Percentiles rank a stretch among this genome's conserved stretches.
phyloP scores from a whole-genome alignment of 2,797 vertebrate species.

The Diplodus sargus region DNA sequence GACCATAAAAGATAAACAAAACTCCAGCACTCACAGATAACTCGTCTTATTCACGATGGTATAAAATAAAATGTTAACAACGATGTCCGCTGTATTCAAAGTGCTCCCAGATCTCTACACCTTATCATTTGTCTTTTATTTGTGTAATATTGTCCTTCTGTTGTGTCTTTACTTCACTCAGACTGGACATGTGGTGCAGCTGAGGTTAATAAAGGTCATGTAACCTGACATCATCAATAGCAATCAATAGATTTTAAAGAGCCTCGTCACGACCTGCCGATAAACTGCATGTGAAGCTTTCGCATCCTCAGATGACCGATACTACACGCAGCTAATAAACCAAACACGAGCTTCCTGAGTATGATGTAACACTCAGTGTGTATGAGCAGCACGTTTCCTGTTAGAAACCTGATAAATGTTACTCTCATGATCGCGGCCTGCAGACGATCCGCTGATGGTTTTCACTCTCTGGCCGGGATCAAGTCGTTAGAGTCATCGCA shows the following conservation, averaged over 20 bases:
- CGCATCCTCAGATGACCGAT: background rate
- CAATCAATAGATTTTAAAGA: background rate
- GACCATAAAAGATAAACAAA: too few relatives aligned
- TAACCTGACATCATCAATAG: background rate
- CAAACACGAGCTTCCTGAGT: background rate
- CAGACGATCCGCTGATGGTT: slow-evolving; percentile 38
- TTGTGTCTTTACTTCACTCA: background rate
- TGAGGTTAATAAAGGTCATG: background rate
- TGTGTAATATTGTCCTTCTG: too few relatives aligned
- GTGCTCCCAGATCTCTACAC: too few relatives aligned
- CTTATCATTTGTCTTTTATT: too few relatives aligned
- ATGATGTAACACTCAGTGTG: background rate
- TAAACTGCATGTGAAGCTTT: background rate
- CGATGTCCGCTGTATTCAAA: too few relatives aligned
- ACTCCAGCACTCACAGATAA: too few relatives aligned
- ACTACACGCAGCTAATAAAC: background rate
- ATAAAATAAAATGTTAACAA: too few relatives aligned
- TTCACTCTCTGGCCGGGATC: slow-evolving; percentile 51
- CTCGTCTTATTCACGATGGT: too few relatives aligned
- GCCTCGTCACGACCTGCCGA: background rate
- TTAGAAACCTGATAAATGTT: slow-evolving; percentile 38
- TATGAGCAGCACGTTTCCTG: slow-evolving; percentile 25
- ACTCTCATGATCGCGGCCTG: slow-evolving; percentile 40
- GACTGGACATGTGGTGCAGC: background rate
- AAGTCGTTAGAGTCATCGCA: slow-evolving; percentile 64